Conservation (phyloP, 2,113 vertebrate genomes). For the Microcebus ravelobensis region DNA sequence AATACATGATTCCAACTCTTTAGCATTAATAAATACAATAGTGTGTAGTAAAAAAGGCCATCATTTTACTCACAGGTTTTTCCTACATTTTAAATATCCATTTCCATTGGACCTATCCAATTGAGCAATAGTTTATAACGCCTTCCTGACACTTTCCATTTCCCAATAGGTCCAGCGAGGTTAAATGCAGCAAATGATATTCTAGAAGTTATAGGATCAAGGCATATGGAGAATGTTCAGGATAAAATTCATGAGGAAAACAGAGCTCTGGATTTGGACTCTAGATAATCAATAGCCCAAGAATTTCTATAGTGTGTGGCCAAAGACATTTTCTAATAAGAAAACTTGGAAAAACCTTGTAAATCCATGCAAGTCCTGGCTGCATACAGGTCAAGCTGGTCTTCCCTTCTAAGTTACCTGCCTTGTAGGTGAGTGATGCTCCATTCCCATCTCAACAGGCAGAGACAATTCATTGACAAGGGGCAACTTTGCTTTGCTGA, state of each 20-base stretch:
- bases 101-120: background rate
- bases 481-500: background rate
- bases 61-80: background rate
- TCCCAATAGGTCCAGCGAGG: background rate
- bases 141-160: background rate
- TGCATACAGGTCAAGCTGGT: background rate
- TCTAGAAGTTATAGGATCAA: background rate
- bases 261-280: background rate
- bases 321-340: background rate
- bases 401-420: background rate
- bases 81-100: background rate
- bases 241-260: background rate
- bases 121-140: background rate
- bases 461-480: background rate
- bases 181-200: background rate
- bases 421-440: background rate
- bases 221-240: background rate
- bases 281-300: background rate
- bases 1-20: background rate
- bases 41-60: background rate
- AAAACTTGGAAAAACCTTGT: background rate
- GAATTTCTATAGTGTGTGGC: background rate
- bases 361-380: background rate
- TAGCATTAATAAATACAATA: background rate
- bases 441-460: background rate